These are phyloP conservation scores for Eupithecia vulgata DNA, from an alignment of 2,888 invertebrate species.

Conservation along the genomic window DNA sequence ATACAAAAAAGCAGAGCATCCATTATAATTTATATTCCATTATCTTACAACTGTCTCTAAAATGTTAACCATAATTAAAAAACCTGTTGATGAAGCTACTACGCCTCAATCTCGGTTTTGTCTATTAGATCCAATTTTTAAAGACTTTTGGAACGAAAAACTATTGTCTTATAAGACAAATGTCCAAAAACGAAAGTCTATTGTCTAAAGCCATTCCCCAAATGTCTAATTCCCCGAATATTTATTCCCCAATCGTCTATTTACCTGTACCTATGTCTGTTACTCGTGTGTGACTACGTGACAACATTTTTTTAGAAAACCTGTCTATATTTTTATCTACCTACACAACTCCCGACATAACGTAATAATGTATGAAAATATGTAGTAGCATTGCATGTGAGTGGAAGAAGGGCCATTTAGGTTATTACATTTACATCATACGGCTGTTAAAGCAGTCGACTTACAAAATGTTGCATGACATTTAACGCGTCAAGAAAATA, in stretches of 20 bases:
- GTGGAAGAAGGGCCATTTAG: constrained; percentile 68
- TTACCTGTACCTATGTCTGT: too few relatives aligned
- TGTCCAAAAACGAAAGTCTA: too few relatives aligned
- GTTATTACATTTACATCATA: constrained; percentile 78
- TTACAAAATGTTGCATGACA: constrained; percentile 71
- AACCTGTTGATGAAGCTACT: neutral
- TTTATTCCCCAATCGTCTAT: too few relatives aligned
- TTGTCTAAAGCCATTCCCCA: too few relatives aligned
- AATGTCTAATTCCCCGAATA: too few relatives aligned
- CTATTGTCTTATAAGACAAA: too few relatives aligned
- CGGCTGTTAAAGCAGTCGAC: constrained; percentile 68
- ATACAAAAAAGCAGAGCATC: neutral
- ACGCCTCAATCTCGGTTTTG: neutral
- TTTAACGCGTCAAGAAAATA: constrained; percentile 55
- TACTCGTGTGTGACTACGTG: too few relatives aligned
- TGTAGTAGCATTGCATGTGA: constrained; percentile 63
- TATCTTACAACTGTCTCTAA: neutral
- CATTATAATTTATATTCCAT: neutral
- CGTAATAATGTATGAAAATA: constrained; percentile 70
- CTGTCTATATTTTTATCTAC: neutral
- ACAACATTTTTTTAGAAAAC: neutral
- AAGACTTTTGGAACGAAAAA: too few relatives aligned
- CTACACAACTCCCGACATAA: constrained; percentile 48
- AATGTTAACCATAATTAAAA: neutral
- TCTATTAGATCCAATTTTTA: too few relatives aligned